A percentile compares a stretch with the other conserved stretches of the same genome.
Conservation (phyloP, 2,888 invertebrate species). For the Tridacna gigas region DNA sequence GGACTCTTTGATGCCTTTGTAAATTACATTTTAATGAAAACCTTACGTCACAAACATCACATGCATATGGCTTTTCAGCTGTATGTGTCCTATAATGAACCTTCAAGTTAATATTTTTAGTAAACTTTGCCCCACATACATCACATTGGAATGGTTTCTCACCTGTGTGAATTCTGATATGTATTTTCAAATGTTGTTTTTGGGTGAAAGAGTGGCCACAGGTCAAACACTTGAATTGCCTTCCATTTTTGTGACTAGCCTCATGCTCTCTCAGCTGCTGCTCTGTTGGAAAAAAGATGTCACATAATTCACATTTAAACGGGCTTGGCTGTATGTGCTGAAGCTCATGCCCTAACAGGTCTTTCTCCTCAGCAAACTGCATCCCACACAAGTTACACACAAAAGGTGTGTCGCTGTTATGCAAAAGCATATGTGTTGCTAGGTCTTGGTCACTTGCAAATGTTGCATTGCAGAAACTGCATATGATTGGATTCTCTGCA, state of each 20-base stretch:
- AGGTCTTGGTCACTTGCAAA: conserved; percentile 3
- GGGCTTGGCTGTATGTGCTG: background rate
- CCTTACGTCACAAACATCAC: conserved; percentile 1
- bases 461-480: conserved; percentile 3
- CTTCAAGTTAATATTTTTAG: conserved; percentile 23
- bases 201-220: conserved; percentile 17
- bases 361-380: background rate
- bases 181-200: conserved; percentile 27
- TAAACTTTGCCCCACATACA: conserved; percentile 6
- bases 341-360: background rate
- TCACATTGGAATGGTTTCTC: conserved; percentile 25
- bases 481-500: background rate
- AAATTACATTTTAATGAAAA: conserved; percentile 22
- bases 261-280: background rate
- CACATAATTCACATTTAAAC: conserved; percentile 21
- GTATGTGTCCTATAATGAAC: conserved; percentile 23
- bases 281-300: background rate
- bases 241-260: conserved; percentile 14
- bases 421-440: background rate
- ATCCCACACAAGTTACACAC: conserved; percentile 5
- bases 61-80: conserved; percentile 4
- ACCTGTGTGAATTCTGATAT: conserved; percentile 9
- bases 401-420: background rate
- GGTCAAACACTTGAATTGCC: conserved; percentile 17
- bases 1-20: conserved; percentile 13